Evolutionary conservation across 2,113 vertebrate species (phyloP).

Genomic region (Colossoma macropomum): DNA sequence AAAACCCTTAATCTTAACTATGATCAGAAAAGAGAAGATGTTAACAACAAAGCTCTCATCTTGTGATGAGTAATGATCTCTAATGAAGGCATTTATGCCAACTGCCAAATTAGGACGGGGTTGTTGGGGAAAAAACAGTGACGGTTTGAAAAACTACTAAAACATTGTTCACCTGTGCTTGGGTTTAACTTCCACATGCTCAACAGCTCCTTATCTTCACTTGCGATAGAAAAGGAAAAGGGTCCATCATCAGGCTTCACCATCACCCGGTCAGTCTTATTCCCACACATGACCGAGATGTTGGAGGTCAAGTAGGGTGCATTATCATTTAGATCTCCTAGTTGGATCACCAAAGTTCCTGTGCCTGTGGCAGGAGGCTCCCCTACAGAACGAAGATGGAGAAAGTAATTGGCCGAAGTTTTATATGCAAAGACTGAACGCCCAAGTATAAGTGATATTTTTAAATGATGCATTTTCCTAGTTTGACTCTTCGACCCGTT

Average conservation of each 20-base stretch:
- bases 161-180: conserved; percentile 57
- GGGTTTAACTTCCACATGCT: conserved; percentile 76
- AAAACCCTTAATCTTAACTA: no score
- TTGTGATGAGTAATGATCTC: no score
- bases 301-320: conserved; percentile 64
- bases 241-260: conserved; percentile 72
- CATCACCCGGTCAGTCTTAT: conserved; percentile 50
- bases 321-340: conserved; percentile 79
- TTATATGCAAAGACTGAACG: no score
- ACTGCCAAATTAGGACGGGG: no score
- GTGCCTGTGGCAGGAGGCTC: conserved; percentile 73
- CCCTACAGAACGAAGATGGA: conserved; percentile 65
- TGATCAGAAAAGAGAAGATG: no score
- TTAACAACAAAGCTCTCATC: no score
- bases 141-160: neutral
- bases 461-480: no score
- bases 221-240: conserved; percentile 74
- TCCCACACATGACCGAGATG: conserved; percentile 67
- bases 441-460: no score
- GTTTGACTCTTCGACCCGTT: no score
- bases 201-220: conserved; percentile 39
- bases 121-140: no score
- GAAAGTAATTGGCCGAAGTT: no score
- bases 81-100: no score
- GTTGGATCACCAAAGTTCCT: conserved; percentile 71